Conservation (phyloP, 1,140 invertebrate genomes). For the Drosophila pseudoananassae region DNA sequence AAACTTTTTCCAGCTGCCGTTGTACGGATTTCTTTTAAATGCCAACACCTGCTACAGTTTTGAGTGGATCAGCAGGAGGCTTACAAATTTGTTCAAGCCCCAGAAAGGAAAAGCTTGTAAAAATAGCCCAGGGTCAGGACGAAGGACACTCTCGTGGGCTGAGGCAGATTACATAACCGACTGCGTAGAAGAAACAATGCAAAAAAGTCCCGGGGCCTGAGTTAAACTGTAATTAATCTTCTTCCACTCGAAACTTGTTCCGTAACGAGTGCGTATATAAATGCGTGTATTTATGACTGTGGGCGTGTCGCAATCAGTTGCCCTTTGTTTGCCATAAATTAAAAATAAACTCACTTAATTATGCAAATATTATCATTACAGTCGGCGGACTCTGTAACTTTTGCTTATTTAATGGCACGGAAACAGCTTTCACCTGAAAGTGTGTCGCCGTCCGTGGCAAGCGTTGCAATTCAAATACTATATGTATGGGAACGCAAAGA, state of each 20-base stretch:
- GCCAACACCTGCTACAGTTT: slow-evolving; percentile 71
- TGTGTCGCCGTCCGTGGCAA: slow-evolving; percentile 25
- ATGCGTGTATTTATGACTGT: slow-evolving; percentile 11
- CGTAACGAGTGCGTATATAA: slow-evolving; percentile 36
- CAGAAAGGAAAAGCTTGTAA: slow-evolving; percentile 44
- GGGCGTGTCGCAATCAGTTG: slow-evolving; percentile 59
- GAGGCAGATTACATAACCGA: slow-evolving; percentile 32
- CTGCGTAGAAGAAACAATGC: slow-evolving; percentile 29
- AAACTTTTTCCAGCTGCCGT: slow-evolving; percentile 39
- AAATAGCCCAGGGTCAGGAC: slow-evolving; percentile 49
- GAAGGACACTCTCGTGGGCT: slow-evolving; percentile 34
- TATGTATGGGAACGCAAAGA: slow-evolving; percentile 59
- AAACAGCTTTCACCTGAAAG: slow-evolving; percentile 14
- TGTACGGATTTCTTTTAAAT: slow-evolving; percentile 39
- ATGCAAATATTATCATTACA: slow-evolving; percentile 71
- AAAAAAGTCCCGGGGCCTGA: slow-evolving; percentile 34
- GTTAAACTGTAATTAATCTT: slow-evolving; percentile 78
- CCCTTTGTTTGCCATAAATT: slow-evolving; percentile 73
- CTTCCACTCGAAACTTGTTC: slow-evolving; percentile 41
- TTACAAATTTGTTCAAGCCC: slow-evolving; percentile 48
- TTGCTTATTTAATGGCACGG: slow-evolving; percentile 29
- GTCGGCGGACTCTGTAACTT: slow-evolving; percentile 8
- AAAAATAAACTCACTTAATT: slow-evolving; percentile 81
- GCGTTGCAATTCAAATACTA: slow-evolving; percentile 51
- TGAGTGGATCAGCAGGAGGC: slow-evolving; percentile 63